Base-by-base conservation (phyloP, 1,140 invertebrate species). In the Zaprionus kolodkinae region DNA sequence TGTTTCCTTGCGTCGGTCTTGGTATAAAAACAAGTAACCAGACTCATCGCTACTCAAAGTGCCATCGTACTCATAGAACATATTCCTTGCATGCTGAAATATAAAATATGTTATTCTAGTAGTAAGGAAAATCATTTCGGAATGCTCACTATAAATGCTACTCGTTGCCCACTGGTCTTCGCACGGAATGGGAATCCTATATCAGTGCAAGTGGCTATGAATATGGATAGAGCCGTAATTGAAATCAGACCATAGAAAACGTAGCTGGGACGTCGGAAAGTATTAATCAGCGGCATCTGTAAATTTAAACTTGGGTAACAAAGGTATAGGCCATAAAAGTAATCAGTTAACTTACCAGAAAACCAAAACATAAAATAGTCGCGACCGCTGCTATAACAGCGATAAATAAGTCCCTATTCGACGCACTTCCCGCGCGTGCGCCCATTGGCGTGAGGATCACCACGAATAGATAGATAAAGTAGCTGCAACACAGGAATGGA, bases 121-220 rank as follows among this genome's bases (percentile, higher is more conserved):
- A 17, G 15, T 13, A 57, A 11, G 52, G 27, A 6, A 45, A 2
- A 3, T 5, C 6, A n/a, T 45, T 45, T 2, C 21, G 1, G 0
- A 13, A 21, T 4, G 84, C 92, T 94, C 93, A 96, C 95, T 81
- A 94, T 89, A 57, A 96, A 93, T 93, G 95, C 94, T 76, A 95
- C 94, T 69, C 96, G 92, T 90, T 96, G 94, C 3, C 95, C 95
- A 40, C 95, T 94, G 13, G 95, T 94, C 43, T 95, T 94, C 5
- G 94, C 94, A 67, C 94, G 95, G 85, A 96, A 97, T 1, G 96
- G 96, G 92, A 97, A 97, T 45, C 96, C 96, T 35, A 96, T 83
- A 1, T 95, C 94, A 9, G 95, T 95, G 36, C 95, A 91, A 59
- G 95, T 93, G 43, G 95, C 89, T 59, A 95, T 93, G 95, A 85